Evolutionary conservation across 2,797 vertebrate species (phyloP).

Genomic region (Rachycentron canadum): DNA sequence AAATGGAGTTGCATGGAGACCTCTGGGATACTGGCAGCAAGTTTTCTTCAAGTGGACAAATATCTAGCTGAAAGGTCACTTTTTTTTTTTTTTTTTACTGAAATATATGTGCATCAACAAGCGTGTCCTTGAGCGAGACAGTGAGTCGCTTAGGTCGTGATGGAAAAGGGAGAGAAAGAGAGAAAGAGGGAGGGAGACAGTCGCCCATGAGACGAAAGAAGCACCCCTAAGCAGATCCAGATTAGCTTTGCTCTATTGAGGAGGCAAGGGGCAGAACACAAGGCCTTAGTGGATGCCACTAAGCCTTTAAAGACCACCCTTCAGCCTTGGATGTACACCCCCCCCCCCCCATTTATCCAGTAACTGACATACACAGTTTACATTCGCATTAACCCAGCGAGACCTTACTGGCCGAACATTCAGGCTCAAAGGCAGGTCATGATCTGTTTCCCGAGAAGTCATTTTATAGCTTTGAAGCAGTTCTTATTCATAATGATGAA

Average conservation of each 20-base stretch:
- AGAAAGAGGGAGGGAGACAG: conserved; percentile 17
- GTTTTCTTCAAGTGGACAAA: conserved; percentile 41
- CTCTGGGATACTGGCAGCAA: conserved; percentile 15
- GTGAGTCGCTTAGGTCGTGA: conserved; percentile 22
- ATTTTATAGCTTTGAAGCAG: conserved; percentile 18
- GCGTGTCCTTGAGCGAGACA: conserved; percentile 67
- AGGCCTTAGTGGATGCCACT: conserved; percentile 69
- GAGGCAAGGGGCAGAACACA: conserved; percentile 77
- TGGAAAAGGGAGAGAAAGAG: neutral
- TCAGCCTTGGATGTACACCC: conserved; percentile 42
- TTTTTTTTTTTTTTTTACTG: conserved; percentile 31
- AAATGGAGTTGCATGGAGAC: conserved; percentile 27
- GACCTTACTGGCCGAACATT: conserved; percentile 56
- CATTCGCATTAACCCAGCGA: conserved; percentile 65
- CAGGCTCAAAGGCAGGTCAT: conserved; percentile 54
- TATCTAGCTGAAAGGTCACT: conserved; percentile 55
- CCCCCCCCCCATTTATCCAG: conserved; percentile 63
- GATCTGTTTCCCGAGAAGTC: conserved; percentile 57
- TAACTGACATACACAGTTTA: conserved; percentile 67
- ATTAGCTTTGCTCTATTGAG: conserved; percentile 82
- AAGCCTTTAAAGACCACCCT: conserved; percentile 75
- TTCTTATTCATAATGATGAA: conserved; percentile 58
- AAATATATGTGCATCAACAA: conserved; percentile 46
- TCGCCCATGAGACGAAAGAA: conserved; percentile 44
- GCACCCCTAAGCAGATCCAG: conserved; percentile 61